Conservation (phyloP, 2,113 vertebrate genomes). For the Collichthys lucidus region DNA sequence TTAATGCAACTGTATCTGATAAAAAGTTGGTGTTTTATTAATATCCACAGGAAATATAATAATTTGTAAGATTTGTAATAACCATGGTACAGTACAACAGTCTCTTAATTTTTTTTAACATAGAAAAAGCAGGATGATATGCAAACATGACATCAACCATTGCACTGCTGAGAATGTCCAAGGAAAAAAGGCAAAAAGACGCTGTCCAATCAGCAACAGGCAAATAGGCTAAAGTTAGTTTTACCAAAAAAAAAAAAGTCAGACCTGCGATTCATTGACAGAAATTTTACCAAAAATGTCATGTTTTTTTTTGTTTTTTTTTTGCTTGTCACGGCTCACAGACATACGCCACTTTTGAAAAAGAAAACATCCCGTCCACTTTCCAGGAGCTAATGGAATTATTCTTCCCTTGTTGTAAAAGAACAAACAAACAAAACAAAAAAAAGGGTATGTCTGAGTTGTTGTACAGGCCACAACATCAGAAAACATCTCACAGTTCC, state of each 20-base stretch:
- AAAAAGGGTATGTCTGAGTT: neutral
- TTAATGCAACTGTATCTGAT: slow-evolving; percentile 50
- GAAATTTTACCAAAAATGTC: slow-evolving; percentile 40
- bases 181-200: slow-evolving; percentile 69
- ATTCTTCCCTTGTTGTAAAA: slow-evolving; percentile 21
- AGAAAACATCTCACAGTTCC: slow-evolving; percentile 26
- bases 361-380: slow-evolving; percentile 9
- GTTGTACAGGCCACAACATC: slow-evolving; percentile 19
- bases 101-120: slow-evolving; percentile 74
- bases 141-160: slow-evolving; percentile 81
- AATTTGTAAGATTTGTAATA: slow-evolving; percentile 81
- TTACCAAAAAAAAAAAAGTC: slow-evolving; percentile 68
- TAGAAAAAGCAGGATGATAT: slow-evolving; percentile 84
- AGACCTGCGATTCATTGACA: slow-evolving; percentile 75
- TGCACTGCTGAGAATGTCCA: slow-evolving; percentile 76
- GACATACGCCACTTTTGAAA: slow-evolving; percentile 32
- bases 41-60: slow-evolving; percentile 87
- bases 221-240: slow-evolving; percentile 72
- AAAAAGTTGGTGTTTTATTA: slow-evolving; percentile 89
- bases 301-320: slow-evolving; percentile 16
- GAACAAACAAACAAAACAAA: neutral
- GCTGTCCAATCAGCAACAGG: slow-evolving; percentile 72
- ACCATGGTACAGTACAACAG: slow-evolving; percentile 84
- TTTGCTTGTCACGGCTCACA: slow-evolving; percentile 74
- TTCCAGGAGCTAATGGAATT: slow-evolving; percentile 23